phyloP scores from a whole-genome alignment of 2,113 vertebrate genomes.

The Marmota monax region DNA sequence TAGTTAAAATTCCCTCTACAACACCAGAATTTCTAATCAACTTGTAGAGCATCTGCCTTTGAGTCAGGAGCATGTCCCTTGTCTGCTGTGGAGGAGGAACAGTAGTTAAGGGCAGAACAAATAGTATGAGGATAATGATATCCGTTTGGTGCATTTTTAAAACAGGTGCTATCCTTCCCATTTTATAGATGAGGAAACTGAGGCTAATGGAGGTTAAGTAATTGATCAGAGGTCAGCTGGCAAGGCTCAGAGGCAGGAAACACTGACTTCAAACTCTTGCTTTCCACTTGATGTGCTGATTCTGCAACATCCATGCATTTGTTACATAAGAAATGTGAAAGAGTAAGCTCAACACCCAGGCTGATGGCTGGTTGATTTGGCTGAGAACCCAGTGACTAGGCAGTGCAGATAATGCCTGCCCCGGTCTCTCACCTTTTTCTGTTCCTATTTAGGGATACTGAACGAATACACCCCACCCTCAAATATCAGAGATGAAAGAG shows the following conservation, averaged over 20 bases:
- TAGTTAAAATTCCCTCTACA: background rate
- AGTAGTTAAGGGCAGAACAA: background rate
- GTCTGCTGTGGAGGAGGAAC: background rate
- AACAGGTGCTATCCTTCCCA: background rate
- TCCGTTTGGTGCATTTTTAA: conserved; percentile 28
- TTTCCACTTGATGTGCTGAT: background rate
- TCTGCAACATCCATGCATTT: background rate
- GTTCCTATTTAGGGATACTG: background rate
- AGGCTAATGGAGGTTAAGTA: background rate
- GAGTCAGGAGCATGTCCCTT: background rate
- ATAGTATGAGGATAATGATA: background rate
- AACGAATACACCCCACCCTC: background rate
- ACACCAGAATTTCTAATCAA: background rate
- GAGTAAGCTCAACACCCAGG: background rate
- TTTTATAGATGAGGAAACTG: background rate
- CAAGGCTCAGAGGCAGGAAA: background rate
- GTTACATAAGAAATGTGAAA: background rate
- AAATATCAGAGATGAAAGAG: conserved; percentile 6
- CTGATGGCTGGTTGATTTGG: background rate
- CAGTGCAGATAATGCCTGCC: background rate
- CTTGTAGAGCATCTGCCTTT: background rate
- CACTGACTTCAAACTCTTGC: background rate
- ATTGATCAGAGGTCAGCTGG: background rate
- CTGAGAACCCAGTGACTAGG: background rate
- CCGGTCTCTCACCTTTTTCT: background rate